phyloP scores from a whole-genome alignment of 2,888 invertebrate species.

The Sesia bembeciformis region DNA sequence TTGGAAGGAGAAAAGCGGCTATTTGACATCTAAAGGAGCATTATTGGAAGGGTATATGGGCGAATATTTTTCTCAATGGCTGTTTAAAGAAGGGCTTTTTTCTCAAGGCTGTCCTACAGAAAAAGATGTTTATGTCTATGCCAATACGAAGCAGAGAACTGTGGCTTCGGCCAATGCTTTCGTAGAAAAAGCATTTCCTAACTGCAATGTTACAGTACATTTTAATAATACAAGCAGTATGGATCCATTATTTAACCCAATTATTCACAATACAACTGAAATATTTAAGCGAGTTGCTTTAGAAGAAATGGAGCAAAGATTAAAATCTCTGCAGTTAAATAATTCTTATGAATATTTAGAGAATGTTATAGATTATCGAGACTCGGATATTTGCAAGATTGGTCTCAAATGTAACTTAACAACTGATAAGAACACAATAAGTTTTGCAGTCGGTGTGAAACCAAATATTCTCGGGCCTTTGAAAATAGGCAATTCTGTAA shows the following conservation, averaged over 20 bases:
- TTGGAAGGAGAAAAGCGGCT: slow-evolving; percentile 42
- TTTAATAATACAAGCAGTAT: slow-evolving; percentile 17
- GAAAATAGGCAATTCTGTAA: slow-evolving; percentile 47
- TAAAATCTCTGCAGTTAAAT: slow-evolving; percentile 33
- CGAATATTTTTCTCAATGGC: slow-evolving; percentile 32
- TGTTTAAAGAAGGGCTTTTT: slow-evolving; percentile 29
- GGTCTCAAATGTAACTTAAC: slow-evolving; percentile 39
- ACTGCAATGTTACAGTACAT: slow-evolving; percentile 44
- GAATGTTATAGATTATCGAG: slow-evolving; percentile 40
- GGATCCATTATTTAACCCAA: slow-evolving; percentile 48
- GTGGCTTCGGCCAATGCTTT: slow-evolving; percentile 47
- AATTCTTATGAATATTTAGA: slow-evolving; percentile 31
- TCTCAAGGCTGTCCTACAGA: slow-evolving; percentile 29
- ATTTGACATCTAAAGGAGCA: slow-evolving; percentile 42
- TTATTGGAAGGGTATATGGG: slow-evolving; percentile 50
- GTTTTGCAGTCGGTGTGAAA: slow-evolving; percentile 27
- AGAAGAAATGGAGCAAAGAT: slow-evolving; percentile 31
- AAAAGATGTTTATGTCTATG: slow-evolving; percentile 43
- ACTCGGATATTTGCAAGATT: slow-evolving; percentile 38
- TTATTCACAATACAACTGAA: slow-evolving; percentile 40
- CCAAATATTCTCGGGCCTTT: slow-evolving; percentile 47
- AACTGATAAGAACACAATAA: slow-evolving; percentile 29
- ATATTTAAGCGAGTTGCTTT: slow-evolving; percentile 29
- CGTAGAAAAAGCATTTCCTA: slow-evolving; percentile 37
- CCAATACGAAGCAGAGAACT: slow-evolving; percentile 49